phyloP scores from a whole-genome alignment of 2,797 vertebrate species.

The Sciurus vulgaris region DNA sequence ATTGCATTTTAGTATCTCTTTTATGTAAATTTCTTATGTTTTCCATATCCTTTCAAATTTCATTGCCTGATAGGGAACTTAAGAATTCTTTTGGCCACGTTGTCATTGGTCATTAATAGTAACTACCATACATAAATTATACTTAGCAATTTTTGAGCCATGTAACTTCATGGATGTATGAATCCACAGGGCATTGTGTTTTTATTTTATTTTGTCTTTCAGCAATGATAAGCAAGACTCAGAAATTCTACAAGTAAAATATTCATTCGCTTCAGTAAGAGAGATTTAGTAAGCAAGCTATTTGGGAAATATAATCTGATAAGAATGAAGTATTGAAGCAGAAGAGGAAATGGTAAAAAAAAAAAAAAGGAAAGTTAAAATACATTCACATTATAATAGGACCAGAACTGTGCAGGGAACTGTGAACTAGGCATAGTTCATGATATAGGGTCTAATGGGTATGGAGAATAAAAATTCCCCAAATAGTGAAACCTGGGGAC shows the following conservation, averaged over 20 bases:
- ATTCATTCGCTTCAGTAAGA: not conserved
- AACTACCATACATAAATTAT: not conserved
- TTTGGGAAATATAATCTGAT: slow-evolving; percentile 31
- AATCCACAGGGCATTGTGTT: not conserved
- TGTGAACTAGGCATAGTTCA: not conserved
- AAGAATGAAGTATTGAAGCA: slow-evolving; percentile 35
- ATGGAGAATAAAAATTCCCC: too few relatives aligned
- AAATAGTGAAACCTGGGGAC: too few relatives aligned
- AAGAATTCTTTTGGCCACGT: slow-evolving; percentile 30
- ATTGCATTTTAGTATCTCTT: slow-evolving; percentile 8
- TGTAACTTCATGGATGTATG: not conserved
- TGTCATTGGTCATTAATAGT: not conserved
- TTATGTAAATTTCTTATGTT: slow-evolving; percentile 51
- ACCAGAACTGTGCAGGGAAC: not conserved
- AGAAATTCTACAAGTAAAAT: slow-evolving; percentile 33
- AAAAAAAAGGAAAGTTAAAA: not conserved
- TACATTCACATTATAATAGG: not conserved
- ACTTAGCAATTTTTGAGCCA: slow-evolving; percentile 37
- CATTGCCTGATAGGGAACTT: not conserved
- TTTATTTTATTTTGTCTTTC: slow-evolving; percentile 41
- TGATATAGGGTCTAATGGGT: not conserved
- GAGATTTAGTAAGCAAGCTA: slow-evolving; percentile 42
- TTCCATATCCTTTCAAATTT: slow-evolving; percentile 15
- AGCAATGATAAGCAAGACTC: not conserved
- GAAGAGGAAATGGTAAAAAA: not conserved